phyloP scores from a whole-genome alignment of 2,888 invertebrate genomes.

The Metopia argyrocephala region DNA sequence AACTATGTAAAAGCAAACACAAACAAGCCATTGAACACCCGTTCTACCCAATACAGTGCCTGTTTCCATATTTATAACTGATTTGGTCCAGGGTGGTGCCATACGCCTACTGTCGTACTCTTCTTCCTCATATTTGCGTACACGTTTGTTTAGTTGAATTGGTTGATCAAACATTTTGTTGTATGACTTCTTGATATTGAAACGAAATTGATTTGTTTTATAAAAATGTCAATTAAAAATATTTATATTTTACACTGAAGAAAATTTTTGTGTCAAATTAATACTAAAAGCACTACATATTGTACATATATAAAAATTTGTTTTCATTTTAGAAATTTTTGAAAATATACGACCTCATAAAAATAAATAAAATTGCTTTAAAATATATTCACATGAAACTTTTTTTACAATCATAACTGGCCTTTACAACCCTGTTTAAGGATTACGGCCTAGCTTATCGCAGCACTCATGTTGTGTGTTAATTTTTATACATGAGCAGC shows the following conservation, averaged over 20 bases:
- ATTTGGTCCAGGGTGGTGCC: background rate
- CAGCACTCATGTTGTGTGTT: too few species aligned
- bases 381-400: too few species aligned
- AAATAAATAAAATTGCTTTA: too few species aligned
- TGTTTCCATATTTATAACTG: constrained; percentile 12
- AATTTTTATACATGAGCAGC: too few species aligned
- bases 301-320: too few species aligned
- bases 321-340: too few species aligned
- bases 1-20: constrained; percentile 5
- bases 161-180: background rate
- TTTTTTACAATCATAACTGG: too few species aligned
- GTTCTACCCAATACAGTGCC: constrained; percentile 30
- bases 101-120: background rate
- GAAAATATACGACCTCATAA: too few species aligned
- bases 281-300: too few species aligned
- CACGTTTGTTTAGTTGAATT: constrained; percentile 23
- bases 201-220: background rate
- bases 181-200: background rate
- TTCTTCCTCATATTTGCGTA: constrained; percentile 9
- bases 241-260: background rate
- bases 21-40: background rate
- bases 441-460: too few species aligned
- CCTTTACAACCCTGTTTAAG: too few species aligned
- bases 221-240: background rate
- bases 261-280: background rate